Percentiles rank a stretch among this genome's conserved stretches.
phyloP scores from a whole-genome alignment of 2,113 vertebrate genomes.

The Tretioscincus oriximinensis region DNA sequence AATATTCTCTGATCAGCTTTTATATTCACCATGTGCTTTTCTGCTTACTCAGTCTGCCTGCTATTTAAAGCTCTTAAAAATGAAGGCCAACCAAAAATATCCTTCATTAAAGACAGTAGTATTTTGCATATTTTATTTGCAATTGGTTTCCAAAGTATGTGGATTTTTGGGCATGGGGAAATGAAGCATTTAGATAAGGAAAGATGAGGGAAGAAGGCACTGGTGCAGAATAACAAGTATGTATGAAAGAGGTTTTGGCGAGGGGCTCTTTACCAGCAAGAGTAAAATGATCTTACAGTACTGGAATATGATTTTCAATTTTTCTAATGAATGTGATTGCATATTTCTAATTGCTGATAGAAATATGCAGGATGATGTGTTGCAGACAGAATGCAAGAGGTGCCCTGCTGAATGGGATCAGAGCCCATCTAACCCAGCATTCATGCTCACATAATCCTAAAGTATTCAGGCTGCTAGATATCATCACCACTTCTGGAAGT shows the following conservation, averaged over 20 bases:
- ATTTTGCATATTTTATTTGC: conserved; percentile 12
- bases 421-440: too few relatives aligned
- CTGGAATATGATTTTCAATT: too few relatives aligned
- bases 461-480: too few relatives aligned
- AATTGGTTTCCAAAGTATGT: conserved; percentile 9
- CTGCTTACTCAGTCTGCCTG: conserved; percentile 36
- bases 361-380: too few relatives aligned
- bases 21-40: conserved; percentile 23
- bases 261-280: too few relatives aligned
- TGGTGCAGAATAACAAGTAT: background rate
- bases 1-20: conserved; percentile 33
- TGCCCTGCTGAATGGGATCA: too few relatives aligned
- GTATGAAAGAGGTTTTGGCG: background rate
- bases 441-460: too few relatives aligned
- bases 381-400: too few relatives aligned
- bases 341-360: too few relatives aligned
- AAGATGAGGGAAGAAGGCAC: background rate
- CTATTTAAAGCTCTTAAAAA: conserved; percentile 19
- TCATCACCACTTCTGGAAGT: too few relatives aligned
- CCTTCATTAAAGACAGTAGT: background rate
- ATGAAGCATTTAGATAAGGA: background rate
- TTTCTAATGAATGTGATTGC: too few relatives aligned
- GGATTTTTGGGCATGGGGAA: background rate
- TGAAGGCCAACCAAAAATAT: background rate
- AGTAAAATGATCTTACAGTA: too few relatives aligned